Evolutionary conservation across 1,140 invertebrate species (phyloP).

Genomic region (Camponotus vicinus): DNA sequence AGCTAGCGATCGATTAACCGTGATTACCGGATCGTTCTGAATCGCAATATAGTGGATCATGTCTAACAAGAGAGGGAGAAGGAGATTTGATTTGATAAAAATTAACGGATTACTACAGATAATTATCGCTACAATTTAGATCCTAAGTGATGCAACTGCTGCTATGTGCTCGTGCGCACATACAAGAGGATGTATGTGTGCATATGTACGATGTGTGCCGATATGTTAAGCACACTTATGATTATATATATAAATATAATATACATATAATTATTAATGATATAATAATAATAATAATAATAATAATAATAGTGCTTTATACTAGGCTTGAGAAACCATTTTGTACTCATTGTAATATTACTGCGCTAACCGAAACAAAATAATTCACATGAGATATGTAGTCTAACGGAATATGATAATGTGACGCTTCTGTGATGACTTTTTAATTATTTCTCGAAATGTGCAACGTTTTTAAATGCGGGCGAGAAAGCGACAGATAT

Average conservation of each 20-base stretch:
- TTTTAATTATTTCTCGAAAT: constrained; percentile 82
- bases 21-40: constrained; percentile 39
- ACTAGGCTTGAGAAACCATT: constrained; percentile 85
- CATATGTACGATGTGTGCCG: constrained; percentile 68
- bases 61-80: constrained; percentile 15
- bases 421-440: constrained; percentile 86
- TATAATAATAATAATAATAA: constrained; percentile 72
- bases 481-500: constrained; percentile 43
- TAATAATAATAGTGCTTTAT: constrained; percentile 84
- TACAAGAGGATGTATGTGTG: constrained; percentile 59
- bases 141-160: constrained; percentile 71
- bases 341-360: constrained; percentile 85
- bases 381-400: constrained; percentile 79
- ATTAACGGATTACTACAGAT: constrained; percentile 69
- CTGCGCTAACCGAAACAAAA: constrained; percentile 80
- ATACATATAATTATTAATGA: constrained; percentile 68
- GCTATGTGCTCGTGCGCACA: constrained; percentile 65
- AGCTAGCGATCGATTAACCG: constrained; percentile 54
- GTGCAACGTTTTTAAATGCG: constrained; percentile 74
- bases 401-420: constrained; percentile 83
- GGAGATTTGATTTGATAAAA: constrained; percentile 47
- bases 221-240: constrained; percentile 70
- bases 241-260: constrained; percentile 75
- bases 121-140: constrained; percentile 73
- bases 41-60: constrained; percentile 36